A percentile compares a stretch with the other conserved stretches of the same genome.
Evolutionary conservation across 2,113 vertebrate genomes (phyloP).

Genomic region (Charina bottae): DNA sequence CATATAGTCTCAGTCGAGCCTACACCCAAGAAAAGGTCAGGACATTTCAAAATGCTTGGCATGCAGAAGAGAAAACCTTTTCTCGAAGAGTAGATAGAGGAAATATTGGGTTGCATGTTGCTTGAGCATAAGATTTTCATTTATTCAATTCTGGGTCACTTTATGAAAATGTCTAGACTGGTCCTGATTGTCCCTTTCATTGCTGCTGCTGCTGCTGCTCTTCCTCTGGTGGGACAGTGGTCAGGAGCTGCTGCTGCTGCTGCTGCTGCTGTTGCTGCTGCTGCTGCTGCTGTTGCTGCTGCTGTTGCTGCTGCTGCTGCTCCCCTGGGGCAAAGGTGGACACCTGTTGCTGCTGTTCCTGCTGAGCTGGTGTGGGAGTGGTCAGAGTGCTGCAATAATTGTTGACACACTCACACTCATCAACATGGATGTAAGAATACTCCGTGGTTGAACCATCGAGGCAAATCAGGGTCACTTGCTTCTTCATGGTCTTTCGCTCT

Average conservation of each 20-base stretch:
- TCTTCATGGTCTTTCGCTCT: conserved; percentile 63
- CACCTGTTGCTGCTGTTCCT: neutral
- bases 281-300: neutral
- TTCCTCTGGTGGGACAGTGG: no score
- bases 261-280: neutral
- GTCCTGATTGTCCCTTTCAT: neutral
- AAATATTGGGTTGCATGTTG: conserved; percentile 34
- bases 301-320: neutral
- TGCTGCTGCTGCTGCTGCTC: neutral
- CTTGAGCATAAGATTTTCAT: conserved; percentile 24
- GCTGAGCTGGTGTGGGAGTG: neutral
- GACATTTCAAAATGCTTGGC: conserved; percentile 7
- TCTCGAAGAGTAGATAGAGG: conserved; percentile 4
- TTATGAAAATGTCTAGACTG: conserved; percentile 15
- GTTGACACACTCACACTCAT: conserved; percentile 71
- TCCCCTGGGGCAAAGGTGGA: neutral
- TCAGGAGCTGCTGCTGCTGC: conserved; percentile 26
- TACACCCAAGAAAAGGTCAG: neutral
- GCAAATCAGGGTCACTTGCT: conserved; percentile 64
- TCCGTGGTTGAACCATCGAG: conserved; percentile 46
- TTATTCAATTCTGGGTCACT: conserved; percentile 21
- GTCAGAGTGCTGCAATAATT: conserved; percentile 39
- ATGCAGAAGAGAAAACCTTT: conserved; percentile 13
- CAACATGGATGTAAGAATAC: conserved; percentile 66
- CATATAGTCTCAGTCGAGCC: neutral